Evolutionary conservation across 2,113 vertebrate species (phyloP).

Genomic region (Engystomops pustulosus): DNA sequence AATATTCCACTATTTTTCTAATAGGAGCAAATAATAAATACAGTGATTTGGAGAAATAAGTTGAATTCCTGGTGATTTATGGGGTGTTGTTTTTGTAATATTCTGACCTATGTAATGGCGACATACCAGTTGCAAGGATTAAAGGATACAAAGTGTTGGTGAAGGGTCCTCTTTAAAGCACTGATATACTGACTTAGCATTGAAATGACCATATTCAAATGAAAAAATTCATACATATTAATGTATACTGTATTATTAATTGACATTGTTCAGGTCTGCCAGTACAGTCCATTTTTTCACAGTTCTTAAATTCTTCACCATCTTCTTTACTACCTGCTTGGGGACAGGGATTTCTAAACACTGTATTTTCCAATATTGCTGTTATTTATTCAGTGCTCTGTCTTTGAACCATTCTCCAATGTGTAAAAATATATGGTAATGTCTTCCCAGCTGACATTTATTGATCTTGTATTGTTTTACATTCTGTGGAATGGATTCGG

Average conservation of each 20-base stretch:
- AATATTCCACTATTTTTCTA: too few relatives aligned
- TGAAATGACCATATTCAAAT: too few relatives aligned
- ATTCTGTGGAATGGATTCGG: background rate
- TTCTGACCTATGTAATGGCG: too few relatives aligned
- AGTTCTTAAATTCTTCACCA: background rate
- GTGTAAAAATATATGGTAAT: slow-evolving; percentile 47
- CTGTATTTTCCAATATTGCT: slow-evolving; percentile 31
- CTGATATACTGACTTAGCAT: too few relatives aligned
- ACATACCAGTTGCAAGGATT: too few relatives aligned
- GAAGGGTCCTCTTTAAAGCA: too few relatives aligned
- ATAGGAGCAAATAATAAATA: too few relatives aligned
- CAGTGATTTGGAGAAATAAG: too few relatives aligned
- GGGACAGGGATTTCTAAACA: slow-evolving; percentile 13
- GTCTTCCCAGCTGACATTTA: slow-evolving; percentile 28
- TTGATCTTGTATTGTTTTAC: slow-evolving; percentile 54
- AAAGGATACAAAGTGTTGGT: too few relatives aligned
- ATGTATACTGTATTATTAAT: background rate
- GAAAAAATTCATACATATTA: background rate
- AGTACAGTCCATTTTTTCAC: too few relatives aligned
- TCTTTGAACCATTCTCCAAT: slow-evolving; percentile 33
- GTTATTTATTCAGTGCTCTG: slow-evolving; percentile 14
- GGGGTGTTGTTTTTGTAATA: too few relatives aligned
- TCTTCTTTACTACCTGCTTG: background rate
- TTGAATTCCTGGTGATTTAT: too few relatives aligned
- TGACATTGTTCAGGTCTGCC: background rate